Conservation (phyloP, 2,113 vertebrate genomes). For the Numida meleagris region DNA sequence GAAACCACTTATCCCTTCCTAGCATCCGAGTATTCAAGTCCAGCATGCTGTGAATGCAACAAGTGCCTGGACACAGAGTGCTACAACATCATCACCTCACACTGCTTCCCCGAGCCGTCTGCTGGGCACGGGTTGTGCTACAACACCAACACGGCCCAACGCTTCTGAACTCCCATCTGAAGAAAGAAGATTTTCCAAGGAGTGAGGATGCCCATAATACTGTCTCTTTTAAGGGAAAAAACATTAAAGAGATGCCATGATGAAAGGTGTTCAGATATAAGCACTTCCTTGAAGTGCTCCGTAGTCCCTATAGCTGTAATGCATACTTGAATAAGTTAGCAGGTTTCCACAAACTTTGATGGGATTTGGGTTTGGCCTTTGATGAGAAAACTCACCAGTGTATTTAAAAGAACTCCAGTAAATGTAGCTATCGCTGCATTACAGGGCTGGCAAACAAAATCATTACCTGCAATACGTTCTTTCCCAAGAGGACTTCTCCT, state of each 20-base stretch:
- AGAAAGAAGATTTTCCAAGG: background rate
- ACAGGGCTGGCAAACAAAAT: conserved; percentile 59
- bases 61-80: background rate
- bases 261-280: background rate
- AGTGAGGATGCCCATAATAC: background rate
- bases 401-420: conserved; percentile 5
- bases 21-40: background rate
- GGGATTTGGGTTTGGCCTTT: background rate
- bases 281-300: background rate
- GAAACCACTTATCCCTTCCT: background rate
- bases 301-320: background rate
- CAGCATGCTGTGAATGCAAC: background rate
- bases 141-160: background rate
- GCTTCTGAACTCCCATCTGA: background rate
- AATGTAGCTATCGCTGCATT: conserved; percentile 20
- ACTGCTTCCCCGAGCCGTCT: too few relatives aligned
- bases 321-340: background rate
- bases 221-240: background rate
- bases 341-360: background rate
- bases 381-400: background rate
- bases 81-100: rapidly evolving
- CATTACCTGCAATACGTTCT: conserved; percentile 48
- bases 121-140: background rate
- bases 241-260: background rate
- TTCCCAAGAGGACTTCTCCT: conserved; percentile 12